Evolutionary conservation across 2,888 invertebrate genomes (phyloP).

Genomic region (Drosophila mettleri): DNA sequence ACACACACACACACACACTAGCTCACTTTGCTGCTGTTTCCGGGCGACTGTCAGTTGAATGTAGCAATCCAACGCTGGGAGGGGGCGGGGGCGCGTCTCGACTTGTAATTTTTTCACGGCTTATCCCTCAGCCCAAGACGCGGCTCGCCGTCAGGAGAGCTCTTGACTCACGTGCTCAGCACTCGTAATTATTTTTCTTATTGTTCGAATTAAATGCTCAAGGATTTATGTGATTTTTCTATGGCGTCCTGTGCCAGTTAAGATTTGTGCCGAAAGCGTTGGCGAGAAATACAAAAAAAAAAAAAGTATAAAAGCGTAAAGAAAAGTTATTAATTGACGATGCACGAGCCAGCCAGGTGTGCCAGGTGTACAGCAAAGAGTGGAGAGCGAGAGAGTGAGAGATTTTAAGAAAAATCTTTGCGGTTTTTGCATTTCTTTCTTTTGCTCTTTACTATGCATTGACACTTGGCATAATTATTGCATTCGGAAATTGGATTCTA

Average conservation of each 20-base stretch:
- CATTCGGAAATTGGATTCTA: constrained; percentile 84
- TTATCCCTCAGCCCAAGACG: constrained; percentile 46
- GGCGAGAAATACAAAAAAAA: constrained; percentile 21
- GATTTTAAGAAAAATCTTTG: constrained; percentile 16
- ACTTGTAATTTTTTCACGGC: constrained; percentile 77
- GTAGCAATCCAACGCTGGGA: constrained; percentile 37
- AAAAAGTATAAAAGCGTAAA: constrained; percentile 3
- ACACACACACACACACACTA: constrained; percentile 26
- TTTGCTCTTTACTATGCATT: constrained; percentile 53
- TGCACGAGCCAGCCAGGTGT: constrained; percentile 38
- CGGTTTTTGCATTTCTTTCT: constrained; percentile 36
- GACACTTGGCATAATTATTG: constrained; percentile 83
- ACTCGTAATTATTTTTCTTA: constrained; percentile 82
- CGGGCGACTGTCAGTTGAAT: constrained; percentile 63
- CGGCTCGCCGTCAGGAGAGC: constrained; percentile 50
- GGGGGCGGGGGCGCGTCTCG: constrained; percentile 57
- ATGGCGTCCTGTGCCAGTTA: constrained; percentile 38
- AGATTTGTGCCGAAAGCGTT: constrained; percentile 64
- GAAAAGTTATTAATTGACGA: constrained; percentile 71
- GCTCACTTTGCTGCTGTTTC: constrained; percentile 69
- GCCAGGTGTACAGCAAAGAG: constrained; percentile 2
- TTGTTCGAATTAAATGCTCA: constrained; percentile 79
- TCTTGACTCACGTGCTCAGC: constrained; percentile 81
- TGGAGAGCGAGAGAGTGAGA: not conserved
- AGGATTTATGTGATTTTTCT: constrained; percentile 73